Conservation (phyloP, 2,888 invertebrate genomes). For the Empis livida region DNA sequence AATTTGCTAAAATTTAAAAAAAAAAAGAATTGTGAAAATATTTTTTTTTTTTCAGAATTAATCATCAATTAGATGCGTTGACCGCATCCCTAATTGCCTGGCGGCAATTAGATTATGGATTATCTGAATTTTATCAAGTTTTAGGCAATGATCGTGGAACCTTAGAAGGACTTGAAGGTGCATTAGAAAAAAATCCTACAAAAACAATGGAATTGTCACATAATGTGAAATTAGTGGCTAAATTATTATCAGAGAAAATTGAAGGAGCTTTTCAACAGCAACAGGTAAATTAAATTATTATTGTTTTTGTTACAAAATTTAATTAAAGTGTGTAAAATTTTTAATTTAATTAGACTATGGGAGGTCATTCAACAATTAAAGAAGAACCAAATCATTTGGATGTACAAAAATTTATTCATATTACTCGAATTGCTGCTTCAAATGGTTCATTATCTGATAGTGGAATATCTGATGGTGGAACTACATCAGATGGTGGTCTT, state of each 20-base stretch:
- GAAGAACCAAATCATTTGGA: background rate
- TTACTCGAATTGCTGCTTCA: slow-evolving; percentile 30
- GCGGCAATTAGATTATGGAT: slow-evolving; percentile 62
- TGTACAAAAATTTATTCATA: slow-evolving; percentile 10
- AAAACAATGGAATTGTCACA: slow-evolving; percentile 32
- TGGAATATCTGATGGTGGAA: slow-evolving; percentile 61
- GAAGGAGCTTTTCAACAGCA: slow-evolving; percentile 32
- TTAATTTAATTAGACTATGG: too few relatives aligned
- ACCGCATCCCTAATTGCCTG: slow-evolving; percentile 59
- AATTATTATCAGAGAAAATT: slow-evolving; percentile 34
- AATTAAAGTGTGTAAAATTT: too few relatives aligned
- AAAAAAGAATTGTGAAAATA: too few relatives aligned
- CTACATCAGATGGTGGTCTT: slow-evolving; percentile 54
- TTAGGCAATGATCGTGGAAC: slow-evolving; percentile 52
- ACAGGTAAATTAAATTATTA: background rate
- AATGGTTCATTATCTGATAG: slow-evolving; percentile 56
- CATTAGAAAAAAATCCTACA: slow-evolving; percentile 30
- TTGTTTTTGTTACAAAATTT: background rate
- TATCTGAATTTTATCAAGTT: slow-evolving; percentile 63
- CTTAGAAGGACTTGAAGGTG: slow-evolving; percentile 33
- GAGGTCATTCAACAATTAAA: too few relatives aligned
- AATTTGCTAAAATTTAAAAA: background rate
- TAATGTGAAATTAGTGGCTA: slow-evolving; percentile 36
- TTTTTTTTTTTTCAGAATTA: slow-evolving; percentile 43
- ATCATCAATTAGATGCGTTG: slow-evolving; percentile 55